Evolutionary conservation across 2,888 invertebrate genomes (phyloP), one percentile per base, ranked within the genome.

Genomic region (Lapara coniferarum): DNA sequence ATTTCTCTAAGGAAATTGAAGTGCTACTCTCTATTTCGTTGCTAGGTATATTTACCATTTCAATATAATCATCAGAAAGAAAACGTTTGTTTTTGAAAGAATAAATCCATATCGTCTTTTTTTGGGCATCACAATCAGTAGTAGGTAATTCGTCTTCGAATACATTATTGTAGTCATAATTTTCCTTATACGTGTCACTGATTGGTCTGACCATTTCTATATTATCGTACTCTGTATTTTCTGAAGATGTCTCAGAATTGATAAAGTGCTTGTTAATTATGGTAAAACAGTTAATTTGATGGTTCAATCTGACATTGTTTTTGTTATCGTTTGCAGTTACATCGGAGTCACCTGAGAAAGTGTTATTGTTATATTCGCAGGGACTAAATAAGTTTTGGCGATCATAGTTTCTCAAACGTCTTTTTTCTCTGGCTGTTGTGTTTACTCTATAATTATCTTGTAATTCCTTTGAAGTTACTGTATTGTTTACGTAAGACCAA

Each of bases 91-190:
- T 91, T 80, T 88, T 88, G 70, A 84, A 89, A 2, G 91, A 91
- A 77, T 91, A 91, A 63, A 91, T 90, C 85, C 87, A 89, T 71
- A 91, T 80, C 3, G 87, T 89, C 10, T 80, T 84, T 71, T 87
- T 85, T 63, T 86, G 84, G 10, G 73, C 66, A 10, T 84, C 79
- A 16, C 72, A 53, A 58, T 81, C 79, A 12, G 79, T 66, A 25
- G 75, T 78, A 30, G 37, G 16, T 10, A 57, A 44, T 55, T 52
- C 37, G 12, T 57, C 56, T 7, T 25, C 58, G 16, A 53, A 12
- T 66, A 83, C 76, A 58, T 77, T 78, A 13, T 75, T 72, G 68
- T 77, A 77, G 13, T 80, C 76, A 68, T 77, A 70, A 19, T 77
- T 76, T 52, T 52, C 51, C 30, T 56, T 16, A 6, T 56, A 37